Evolutionary conservation across 1,140 invertebrate species (phyloP), one percentile per base, ranked within the genome.

Genomic region (Danaus melanippus): DNA sequence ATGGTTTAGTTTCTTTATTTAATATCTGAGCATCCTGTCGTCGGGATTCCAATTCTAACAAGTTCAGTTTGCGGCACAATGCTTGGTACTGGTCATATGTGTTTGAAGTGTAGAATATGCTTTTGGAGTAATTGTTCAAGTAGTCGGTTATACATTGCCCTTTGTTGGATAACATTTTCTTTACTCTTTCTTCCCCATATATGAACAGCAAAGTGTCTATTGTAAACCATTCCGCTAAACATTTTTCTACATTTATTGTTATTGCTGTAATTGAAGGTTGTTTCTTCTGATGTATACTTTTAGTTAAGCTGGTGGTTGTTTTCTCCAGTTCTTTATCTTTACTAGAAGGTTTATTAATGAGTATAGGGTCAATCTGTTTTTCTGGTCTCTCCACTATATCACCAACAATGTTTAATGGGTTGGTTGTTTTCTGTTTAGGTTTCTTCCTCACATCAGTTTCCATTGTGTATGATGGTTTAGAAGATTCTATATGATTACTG

Each of bases 181-280:
- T 89, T 6, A 91, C 79, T 76, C 79, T 88, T 41, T 82, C 75
- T 71, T 90, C 88, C 3, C 90, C 89, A 76, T 89, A 88, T 51
- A 91, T 58, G 64, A 88, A 89, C 8, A 89, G 66, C 52, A 89
- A 69, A 2, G 89, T 88, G 50, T 91, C 90, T 12, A 91, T 62
- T n/a, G 87, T 89, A 57, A 90, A 84, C 90, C 90, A 91, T 72
- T 90, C 88, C 10, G 85, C 75, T 15, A 91, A 58, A 70, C 83
- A 87, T 70, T 88, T 88, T 69, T 89, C 88, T 41, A 91, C 81
- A 62, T 87, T 74, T 56, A 86, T 77, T 17, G 76, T 77, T 45
- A 83, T 64, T 11, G 62, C 60, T 3, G 71, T 74, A 21, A 82
- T 67, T n/a, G 69, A 64, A n/a, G 68, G 71, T 53, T 74, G 71